Percentiles rank a stretch among this genome's conserved stretches.
phyloP scores from a whole-genome alignment of 2,113 vertebrate genomes.

The Peucedramus taeniatus region DNA sequence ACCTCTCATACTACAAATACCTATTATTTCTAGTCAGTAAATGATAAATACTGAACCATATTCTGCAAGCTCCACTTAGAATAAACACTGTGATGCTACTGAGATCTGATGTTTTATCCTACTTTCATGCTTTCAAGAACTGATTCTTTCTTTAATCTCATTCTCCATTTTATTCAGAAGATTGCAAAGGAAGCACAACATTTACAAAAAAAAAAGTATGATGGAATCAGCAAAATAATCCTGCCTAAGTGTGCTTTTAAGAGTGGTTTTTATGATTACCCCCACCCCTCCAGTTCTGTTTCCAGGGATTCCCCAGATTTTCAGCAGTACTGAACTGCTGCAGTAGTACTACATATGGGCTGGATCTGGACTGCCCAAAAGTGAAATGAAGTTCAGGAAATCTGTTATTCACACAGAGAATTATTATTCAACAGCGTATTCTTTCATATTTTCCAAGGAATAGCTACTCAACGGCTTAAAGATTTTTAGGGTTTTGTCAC shows the following conservation, averaged over 20 bases:
- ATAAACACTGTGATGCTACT: neutral
- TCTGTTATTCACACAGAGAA: neutral
- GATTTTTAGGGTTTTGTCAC: neutral
- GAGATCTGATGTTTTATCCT: neutral
- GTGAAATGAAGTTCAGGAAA: neutral
- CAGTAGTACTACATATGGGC: neutral
- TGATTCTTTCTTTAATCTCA: neutral
- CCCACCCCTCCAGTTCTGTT: neutral
- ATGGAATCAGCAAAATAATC: neutral
- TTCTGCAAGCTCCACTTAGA: neutral
- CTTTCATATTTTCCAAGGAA: neutral
- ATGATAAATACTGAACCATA: neutral
- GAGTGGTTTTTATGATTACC: neutral
- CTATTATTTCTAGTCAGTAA: neutral
- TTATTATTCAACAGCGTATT: neutral
- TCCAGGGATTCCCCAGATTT: neutral
- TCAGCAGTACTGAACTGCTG: neutral
- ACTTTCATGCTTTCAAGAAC: neutral
- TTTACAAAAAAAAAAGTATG: neutral
- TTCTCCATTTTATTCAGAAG: neutral
- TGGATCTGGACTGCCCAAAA: neutral
- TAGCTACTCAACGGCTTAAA: neutral
- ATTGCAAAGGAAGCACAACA: neutral
- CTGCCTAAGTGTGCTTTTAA: neutral
- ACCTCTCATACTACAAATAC: conserved; percentile 15